A percentile compares a stretch with the other conserved stretches of the same genome.
Evolutionary conservation across 2,797 vertebrate species (phyloP).

Genomic region (Kryptolebias ocellatus): DNA sequence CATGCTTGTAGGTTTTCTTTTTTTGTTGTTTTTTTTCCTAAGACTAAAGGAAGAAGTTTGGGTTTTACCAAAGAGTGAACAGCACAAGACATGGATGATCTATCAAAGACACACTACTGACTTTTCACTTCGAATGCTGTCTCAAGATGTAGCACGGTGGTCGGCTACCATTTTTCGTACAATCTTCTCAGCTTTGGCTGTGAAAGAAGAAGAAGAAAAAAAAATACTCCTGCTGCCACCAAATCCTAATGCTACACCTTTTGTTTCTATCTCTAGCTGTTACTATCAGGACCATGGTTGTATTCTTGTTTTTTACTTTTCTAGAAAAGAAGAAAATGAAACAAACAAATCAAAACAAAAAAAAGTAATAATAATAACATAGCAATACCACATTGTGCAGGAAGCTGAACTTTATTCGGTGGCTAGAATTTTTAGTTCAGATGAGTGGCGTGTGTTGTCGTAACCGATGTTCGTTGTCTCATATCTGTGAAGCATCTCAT

Average conservation of each 20-base stretch:
- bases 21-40: slow-evolving; percentile 29
- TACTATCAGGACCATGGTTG: slow-evolving; percentile 63
- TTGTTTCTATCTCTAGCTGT: slow-evolving; percentile 54
- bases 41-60: slow-evolving; percentile 53
- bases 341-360: background rate
- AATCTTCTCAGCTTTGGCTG: slow-evolving; percentile 34
- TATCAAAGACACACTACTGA: slow-evolving; percentile 69
- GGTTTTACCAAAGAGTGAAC: slow-evolving; percentile 75
- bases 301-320: slow-evolving; percentile 65
- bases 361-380: slow-evolving; percentile 34
- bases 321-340: slow-evolving; percentile 52
- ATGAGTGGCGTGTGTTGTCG: slow-evolving; percentile 28
- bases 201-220: slow-evolving; percentile 31
- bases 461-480: slow-evolving; percentile 44
- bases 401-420: slow-evolving; percentile 56
- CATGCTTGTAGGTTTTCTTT: slow-evolving; percentile 33
- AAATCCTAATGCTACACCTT: slow-evolving; percentile 56
- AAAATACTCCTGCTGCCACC: slow-evolving; percentile 50
- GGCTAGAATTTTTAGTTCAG: slow-evolving; percentile 30
- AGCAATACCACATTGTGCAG: slow-evolving; percentile 78
- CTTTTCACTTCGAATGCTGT: slow-evolving; percentile 60
- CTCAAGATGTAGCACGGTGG: slow-evolving; percentile 68
- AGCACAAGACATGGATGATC: slow-evolving; percentile 54
- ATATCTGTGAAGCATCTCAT: slow-evolving; percentile 64
- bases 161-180: slow-evolving; percentile 37